These are phyloP conservation scores for Ochropacha duplaris DNA, from an alignment of 2,888 invertebrate species.

Conservation along the genomic window DNA sequence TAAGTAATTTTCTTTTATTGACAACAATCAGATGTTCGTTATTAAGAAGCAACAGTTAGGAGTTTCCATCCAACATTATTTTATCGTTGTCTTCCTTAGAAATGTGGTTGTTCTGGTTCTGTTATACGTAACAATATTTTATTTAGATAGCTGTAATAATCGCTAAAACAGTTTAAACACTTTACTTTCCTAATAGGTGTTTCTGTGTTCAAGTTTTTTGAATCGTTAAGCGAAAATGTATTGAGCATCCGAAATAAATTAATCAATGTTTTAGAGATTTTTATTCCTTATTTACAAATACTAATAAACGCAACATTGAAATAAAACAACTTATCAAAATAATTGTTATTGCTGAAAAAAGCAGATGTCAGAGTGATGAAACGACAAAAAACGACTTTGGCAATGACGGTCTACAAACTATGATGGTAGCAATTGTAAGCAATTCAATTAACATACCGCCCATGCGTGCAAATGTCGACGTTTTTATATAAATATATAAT, in stretches of 20 bases:
- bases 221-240: too few relatives aligned
- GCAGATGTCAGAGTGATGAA: conserved; percentile 17
- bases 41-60: conserved; percentile 9
- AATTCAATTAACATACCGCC: conserved; percentile 67
- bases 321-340: conserved; percentile 2
- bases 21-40: not conserved
- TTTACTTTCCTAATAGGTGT: too few relatives aligned
- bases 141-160: too few relatives aligned
- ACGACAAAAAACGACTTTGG: conserved; percentile 43
- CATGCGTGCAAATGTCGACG: conserved; percentile 61
- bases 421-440: conserved; percentile 52
- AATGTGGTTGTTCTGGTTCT: not conserved
- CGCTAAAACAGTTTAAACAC: too few relatives aligned
- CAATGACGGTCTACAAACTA: conserved; percentile 36
- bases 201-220: too few relatives aligned
- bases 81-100: not conserved
- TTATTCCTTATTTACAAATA: too few relatives aligned
- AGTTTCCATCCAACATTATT: not conserved
- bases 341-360: not conserved
- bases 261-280: too few relatives aligned
- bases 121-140: not conserved
- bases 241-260: too few relatives aligned
- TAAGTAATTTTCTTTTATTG: conserved; percentile 3
- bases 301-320: too few relatives aligned
- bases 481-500: conserved; percentile 50